These are phyloP conservation scores for Pangasius sanitwongsei DNA, from an alignment of 2,797 vertebrate species.

Conservation along the genomic window DNA sequence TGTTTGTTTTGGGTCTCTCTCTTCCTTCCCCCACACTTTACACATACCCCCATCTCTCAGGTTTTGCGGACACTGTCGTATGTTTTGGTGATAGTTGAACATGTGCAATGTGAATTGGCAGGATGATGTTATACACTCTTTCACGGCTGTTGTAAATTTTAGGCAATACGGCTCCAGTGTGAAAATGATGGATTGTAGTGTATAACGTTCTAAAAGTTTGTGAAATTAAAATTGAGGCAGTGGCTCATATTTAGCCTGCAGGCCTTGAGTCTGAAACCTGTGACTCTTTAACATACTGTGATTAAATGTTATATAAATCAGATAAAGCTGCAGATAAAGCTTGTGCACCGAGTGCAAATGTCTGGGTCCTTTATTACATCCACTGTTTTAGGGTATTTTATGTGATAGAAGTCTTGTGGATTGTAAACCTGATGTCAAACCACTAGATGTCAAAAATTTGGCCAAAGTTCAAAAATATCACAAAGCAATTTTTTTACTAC, in stretches of 20 bases:
- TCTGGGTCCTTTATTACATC: background rate
- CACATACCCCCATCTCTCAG: too few species aligned
- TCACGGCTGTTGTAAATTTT: background rate
- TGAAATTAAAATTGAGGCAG: background rate
- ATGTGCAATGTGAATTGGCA: background rate
- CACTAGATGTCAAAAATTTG: background rate
- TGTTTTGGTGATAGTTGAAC: background rate
- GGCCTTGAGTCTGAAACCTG: background rate
- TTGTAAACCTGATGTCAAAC: background rate
- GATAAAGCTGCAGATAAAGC: background rate
- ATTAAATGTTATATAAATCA: background rate
- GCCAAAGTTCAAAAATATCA: background rate
- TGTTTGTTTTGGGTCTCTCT: background rate
- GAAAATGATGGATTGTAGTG: too few species aligned
- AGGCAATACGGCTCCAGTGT: too few species aligned
- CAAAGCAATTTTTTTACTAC: background rate
- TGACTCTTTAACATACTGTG: background rate
- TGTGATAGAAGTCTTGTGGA: background rate
- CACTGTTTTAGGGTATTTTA: background rate
- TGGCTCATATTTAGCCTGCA: background rate
- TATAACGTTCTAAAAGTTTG: too few species aligned
- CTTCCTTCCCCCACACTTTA: background rate
- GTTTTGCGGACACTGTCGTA: background rate
- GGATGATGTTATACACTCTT: background rate
- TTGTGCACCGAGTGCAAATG: background rate